Evolutionary conservation across 1,140 invertebrate genomes (phyloP), one percentile per base, ranked within the genome.

Genomic region (Nymphalis io): DNA sequence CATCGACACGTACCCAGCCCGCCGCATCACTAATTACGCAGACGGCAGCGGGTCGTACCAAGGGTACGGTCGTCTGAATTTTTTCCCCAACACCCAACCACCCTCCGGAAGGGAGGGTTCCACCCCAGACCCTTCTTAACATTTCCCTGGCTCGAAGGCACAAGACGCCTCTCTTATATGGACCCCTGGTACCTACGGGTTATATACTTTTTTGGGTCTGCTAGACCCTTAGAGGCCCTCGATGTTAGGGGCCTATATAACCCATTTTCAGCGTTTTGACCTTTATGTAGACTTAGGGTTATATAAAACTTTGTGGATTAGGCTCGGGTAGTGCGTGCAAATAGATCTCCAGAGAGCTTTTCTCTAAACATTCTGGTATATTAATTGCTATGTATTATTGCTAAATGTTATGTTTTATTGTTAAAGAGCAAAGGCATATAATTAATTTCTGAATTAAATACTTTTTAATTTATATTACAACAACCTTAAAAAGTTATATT

Each of bases 171-270:
- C 78, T 76, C 80, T 83, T 89, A 88, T 90, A 90, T 89, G 88
- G 76, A 74, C 72, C 83, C 85, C 82, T 87, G 82, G 85, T 85
- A 87, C 84, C 82, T 87, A 78, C 74, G 85, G 83, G 81, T 86
- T 89, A 88, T 90, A 88, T 89, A 89, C 89, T 88, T 89, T 90
- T 91, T 91, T 88, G 85, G 87, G 85, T 80, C 84, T 82, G 81
- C 78, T 76, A 83, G 87, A 88, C 85, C 86, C 84, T 89, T 86
- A 85, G 84, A 86, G 84, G 81, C 73, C 72, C 51, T 55, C 51
- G 51, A 80, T 83, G 83, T 86, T 82, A 78, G 83, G 85, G 84
- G 78, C 83, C 87, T 88, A 89, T 84, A 83, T 88, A 86, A 82
- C 76, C 81, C 79, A 76, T 84, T 84, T 85, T 82, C 77, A 78